Percentiles rank a stretch among this genome's conserved stretches.
These are phyloP conservation scores for Eilema sororculum DNA, from an alignment of 2,888 invertebrate species.

Conservation along the genomic window DNA sequence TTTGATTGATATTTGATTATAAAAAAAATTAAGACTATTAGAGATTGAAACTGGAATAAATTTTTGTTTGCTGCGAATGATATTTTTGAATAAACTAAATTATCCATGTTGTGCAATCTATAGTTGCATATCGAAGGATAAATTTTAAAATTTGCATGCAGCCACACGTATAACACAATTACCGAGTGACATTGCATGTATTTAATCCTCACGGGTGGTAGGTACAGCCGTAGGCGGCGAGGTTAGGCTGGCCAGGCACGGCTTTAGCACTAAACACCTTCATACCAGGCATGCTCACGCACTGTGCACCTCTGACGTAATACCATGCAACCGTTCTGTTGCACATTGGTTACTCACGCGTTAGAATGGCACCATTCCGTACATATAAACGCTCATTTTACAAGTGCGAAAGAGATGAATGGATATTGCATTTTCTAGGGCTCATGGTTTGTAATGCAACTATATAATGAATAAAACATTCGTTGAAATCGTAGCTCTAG, in stretches of 20 bases:
- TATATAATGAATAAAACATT: slow-evolving; percentile 48
- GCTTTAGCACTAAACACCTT: slow-evolving; percentile 52
- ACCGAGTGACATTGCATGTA: slow-evolving; percentile 36
- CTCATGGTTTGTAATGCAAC: slow-evolving; percentile 36
- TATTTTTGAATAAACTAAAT: no score
- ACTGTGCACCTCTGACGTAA: slow-evolving; percentile 67
- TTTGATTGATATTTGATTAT: not conserved
- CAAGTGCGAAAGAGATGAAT: slow-evolving; percentile 50
- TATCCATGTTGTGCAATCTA: not conserved
- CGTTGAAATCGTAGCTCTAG: slow-evolving; percentile 41
- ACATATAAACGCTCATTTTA: slow-evolving; percentile 44
- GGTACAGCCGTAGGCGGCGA: slow-evolving; percentile 57
- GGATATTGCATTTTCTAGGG: slow-evolving; percentile 33
- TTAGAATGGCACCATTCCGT: slow-evolving; percentile 47
- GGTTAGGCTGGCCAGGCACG: slow-evolving; percentile 30
- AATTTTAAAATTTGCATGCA: slow-evolving; percentile 30
- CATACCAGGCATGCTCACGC: slow-evolving; percentile 48
- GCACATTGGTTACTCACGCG: slow-evolving; percentile 54
- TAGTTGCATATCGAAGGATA: not conserved
- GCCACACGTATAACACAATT: slow-evolving; percentile 27
- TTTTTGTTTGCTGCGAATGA: not conserved
- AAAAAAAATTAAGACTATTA: not conserved
- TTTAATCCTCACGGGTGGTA: slow-evolving; percentile 50
- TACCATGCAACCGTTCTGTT: slow-evolving; percentile 61
- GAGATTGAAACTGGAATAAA: not conserved